phyloP scores from a whole-genome alignment of 2,888 invertebrate genomes.

The Cephus spinipes region DNA sequence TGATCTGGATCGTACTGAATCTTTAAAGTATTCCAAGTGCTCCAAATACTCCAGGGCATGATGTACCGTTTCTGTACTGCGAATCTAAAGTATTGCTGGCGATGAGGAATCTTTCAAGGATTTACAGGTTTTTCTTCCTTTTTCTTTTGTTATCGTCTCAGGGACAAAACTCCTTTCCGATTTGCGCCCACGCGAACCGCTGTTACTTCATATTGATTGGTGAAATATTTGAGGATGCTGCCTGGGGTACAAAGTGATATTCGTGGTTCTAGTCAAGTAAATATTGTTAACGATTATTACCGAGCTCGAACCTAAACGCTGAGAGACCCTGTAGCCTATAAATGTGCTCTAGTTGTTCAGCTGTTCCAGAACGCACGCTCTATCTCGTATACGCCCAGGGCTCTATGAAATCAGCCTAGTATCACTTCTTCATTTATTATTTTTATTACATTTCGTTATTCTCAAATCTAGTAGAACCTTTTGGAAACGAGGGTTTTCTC shows the following conservation, averaged over 20 bases:
- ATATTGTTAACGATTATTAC: conserved; percentile 3
- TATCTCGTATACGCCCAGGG: background rate
- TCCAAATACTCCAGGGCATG: background rate
- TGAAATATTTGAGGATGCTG: background rate
- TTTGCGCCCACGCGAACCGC: background rate
- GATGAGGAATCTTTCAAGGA: background rate
- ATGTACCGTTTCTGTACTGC: background rate
- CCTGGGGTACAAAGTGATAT: conserved; percentile 6
- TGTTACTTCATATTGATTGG: background rate
- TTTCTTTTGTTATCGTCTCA: background rate
- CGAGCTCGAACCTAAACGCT: background rate
- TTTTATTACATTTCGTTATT: background rate
- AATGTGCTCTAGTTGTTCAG: conserved; percentile 1
- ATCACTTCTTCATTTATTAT: background rate
- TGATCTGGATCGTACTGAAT: background rate
- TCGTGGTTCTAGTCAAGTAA: conserved; percentile 7
- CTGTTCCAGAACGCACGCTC: background rate
- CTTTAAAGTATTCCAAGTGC: background rate
- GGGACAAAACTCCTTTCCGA: background rate
- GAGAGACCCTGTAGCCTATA: background rate
- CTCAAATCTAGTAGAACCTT: background rate
- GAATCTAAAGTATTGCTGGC: no score
- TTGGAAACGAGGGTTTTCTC: background rate
- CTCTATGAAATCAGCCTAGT: background rate
- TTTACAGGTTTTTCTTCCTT: background rate